Conservation (phyloP, 1,140 invertebrate species). For the Temnothorax curvispinosus region DNA sequence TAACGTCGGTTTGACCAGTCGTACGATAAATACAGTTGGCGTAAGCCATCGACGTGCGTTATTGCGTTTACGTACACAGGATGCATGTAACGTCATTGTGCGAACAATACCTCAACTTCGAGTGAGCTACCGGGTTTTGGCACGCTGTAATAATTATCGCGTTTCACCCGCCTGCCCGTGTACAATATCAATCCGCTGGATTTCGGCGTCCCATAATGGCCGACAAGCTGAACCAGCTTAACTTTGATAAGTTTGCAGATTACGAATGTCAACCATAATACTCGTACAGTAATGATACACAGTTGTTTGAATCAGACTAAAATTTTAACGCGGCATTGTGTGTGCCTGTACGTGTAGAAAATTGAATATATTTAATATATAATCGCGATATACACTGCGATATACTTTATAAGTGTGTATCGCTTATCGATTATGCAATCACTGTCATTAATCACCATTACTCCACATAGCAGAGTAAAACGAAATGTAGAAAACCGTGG, state of each 20-base stretch:
- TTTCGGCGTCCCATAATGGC: slow-evolving; percentile 21
- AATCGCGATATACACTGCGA: too few species aligned
- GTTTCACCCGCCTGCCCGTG: not conserved
- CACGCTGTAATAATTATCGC: slow-evolving; percentile 33
- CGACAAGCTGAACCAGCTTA: slow-evolving; percentile 14
- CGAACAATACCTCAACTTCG: slow-evolving; percentile 11
- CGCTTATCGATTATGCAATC: not conserved
- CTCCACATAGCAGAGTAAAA: not conserved
- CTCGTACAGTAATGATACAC: not conserved
- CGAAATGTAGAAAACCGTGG: not conserved
- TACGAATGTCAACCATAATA: slow-evolving; percentile 3
- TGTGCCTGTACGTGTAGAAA: not conserved
- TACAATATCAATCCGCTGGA: slow-evolving; percentile 22
- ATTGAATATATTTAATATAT: not conserved
- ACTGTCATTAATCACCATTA: not conserved
- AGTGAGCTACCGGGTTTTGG: not conserved
- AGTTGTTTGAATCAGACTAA: not conserved
- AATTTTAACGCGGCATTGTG: not conserved
- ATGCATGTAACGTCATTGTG: not conserved
- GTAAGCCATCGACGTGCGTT: not conserved
- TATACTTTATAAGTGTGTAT: slow-evolving; percentile 9
- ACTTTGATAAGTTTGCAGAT: slow-evolving; percentile 32
- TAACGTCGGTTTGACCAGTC: not conserved
- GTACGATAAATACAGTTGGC: not conserved
- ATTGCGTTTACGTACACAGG: not conserved